Evolutionary conservation across 92 coral and sea anemone genomes (phyloP).

Genomic region (Actinernus sp.): DNA sequence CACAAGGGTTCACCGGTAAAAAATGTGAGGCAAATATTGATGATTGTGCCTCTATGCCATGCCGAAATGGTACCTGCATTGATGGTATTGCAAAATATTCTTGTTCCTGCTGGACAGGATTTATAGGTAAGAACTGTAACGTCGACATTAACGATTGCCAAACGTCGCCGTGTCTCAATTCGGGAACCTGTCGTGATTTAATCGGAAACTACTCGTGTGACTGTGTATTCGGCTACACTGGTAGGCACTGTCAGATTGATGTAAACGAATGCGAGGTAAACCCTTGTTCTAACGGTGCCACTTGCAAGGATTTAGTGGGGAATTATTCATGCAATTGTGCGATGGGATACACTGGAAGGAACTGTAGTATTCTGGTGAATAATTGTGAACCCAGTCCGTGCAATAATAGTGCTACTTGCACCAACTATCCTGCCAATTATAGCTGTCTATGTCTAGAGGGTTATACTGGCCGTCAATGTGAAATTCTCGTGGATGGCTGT

Average conservation of each 20-base stretch:
- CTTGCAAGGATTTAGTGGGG: conserved; percentile 46
- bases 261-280: conserved; percentile 68
- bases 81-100: conserved; percentile 57
- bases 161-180: conserved; percentile 60
- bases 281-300: conserved; percentile 65
- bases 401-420: conserved; percentile 62
- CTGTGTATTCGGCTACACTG: conserved; percentile 62
- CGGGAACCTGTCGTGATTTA: conserved; percentile 51
- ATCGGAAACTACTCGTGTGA: conserved; percentile 62
- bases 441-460: conserved; percentile 50
- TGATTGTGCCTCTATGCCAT: conserved; percentile 67
- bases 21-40: conserved; percentile 54
- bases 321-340: conserved; percentile 56
- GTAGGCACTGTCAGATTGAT: conserved; percentile 53
- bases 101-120: conserved; percentile 65
- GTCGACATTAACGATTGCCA: conserved; percentile 69
- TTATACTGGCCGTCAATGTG: conserved; percentile 61
- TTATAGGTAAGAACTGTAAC: conserved; percentile 64
- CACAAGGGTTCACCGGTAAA: conserved; percentile 56
- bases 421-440: conserved; percentile 48
- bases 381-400: conserved; percentile 69
- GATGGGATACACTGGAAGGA: conserved; percentile 55
- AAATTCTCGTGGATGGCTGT: conserved; percentile 51
- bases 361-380: conserved; percentile 51
- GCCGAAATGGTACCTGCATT: conserved; percentile 49